phyloP scores from a whole-genome alignment of 2,797 vertebrate genomes.

The Centropyge bicolor region DNA sequence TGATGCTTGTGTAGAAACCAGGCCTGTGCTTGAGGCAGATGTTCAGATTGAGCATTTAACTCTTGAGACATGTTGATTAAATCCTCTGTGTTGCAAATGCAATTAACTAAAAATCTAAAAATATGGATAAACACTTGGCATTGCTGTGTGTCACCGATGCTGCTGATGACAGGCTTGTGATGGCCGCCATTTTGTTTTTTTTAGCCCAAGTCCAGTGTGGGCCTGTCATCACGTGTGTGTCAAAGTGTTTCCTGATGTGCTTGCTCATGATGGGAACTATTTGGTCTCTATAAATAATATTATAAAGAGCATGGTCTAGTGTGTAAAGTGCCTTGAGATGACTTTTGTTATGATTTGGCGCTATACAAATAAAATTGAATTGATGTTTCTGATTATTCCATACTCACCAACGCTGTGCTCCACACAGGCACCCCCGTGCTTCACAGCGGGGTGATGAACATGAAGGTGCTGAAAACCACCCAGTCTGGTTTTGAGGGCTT shows the following conservation, averaged over 20 bases:
- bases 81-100: background rate
- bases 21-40: background rate
- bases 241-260: background rate
- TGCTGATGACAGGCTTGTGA: background rate
- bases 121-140: background rate
- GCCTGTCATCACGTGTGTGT: background rate
- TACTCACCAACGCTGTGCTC: background rate
- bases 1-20: background rate
- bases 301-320: no score
- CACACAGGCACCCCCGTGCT: constrained; percentile 87
- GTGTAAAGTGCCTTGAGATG: no score
- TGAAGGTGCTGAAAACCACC: constrained; percentile 95
- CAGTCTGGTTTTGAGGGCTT: constrained; percentile 96
- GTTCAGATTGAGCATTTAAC: background rate
- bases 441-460: constrained; percentile 91
- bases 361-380: no score
- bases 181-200: background rate
- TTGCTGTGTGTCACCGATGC: background rate
- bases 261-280: no score
- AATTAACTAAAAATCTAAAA: background rate
- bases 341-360: no score
- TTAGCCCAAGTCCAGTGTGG: background rate
- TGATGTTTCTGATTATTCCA: constrained; percentile 10
- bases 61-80: background rate
- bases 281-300: no score